Evolutionary conservation across 2,888 invertebrate genomes (phyloP), one percentile per base, ranked within the genome.

Genomic region (Brenthis hecate): DNA sequence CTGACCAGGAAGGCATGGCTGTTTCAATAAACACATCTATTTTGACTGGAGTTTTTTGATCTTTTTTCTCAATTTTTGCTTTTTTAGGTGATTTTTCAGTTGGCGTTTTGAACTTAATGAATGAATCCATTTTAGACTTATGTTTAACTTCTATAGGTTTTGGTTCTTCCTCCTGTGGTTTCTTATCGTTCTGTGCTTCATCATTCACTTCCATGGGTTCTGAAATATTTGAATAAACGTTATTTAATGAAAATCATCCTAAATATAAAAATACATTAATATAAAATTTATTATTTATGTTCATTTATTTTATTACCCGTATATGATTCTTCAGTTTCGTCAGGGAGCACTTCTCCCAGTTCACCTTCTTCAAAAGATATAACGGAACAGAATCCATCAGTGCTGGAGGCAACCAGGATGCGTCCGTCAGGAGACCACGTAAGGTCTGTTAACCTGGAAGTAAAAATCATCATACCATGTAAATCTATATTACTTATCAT

Each of bases 1-100:
- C 92, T 0, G 91, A 91, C 93, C 93, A 93, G 0, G 93, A 89
- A 0, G 86, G 87, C 93, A 93, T 92, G 0, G 93, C 93, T 0
- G 86, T 86, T 74, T 93, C 93, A 13, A 91, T 87, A 2, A 92
- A 69, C 0, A 90, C 80, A 32, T 92, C 91, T 11, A 89, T 81
- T 76, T 91, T 90, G 0, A 91, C 82, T 0, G 91, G 90, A 1
- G 91, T 92, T 67, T 89, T 91, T 56, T 83, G 82, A 67, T 85
- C 77, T 0, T 73, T 56, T 14, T 61, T 67, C 13, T 75, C 74
- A 1, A 73, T 73, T 74, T 83, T 85, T n/a, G 80, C 77, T 66
- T 84, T 87, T 68, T 87, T 88, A 0, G 85, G 85, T 0, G 89
- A 86, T 69, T 83, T 88, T 0, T 83, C 81, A 6, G 79, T 71